Base-by-base conservation (phyloP, 2,888 invertebrate genomes). In the Brachynemurus nebulosus region DNA sequence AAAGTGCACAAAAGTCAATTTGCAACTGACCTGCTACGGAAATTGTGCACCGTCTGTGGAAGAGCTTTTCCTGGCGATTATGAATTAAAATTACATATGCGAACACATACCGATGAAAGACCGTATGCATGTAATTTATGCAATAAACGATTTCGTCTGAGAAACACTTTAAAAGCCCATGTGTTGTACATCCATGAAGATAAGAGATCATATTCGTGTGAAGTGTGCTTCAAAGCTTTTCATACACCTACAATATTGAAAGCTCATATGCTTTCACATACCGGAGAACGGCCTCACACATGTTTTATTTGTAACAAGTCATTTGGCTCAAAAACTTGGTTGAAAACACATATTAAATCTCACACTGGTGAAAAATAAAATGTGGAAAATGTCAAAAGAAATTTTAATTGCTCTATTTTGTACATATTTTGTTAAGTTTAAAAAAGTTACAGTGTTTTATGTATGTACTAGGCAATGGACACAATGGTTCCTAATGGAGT, bases 291-390 rank as follows among this genome's bases (percentile, higher is more conserved):
- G 14, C 34, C 34, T 1, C 34, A 34, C 12, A 17, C 12, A 5
- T 42, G 42, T 25, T 67, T 70, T 11, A 70, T 72, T 54, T 74
- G 74, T 49, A 64, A 68, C 17, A 70, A 71, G 45, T 68, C 69
- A 16, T 74, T 74, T 52, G 69, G 72, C 2, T 73, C 74, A 56
- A 68, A 72, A 34, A 73, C 73, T 50, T 73, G 74, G 54, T 57
- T 74, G 25, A 74, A 73, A 52, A 70, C 72, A 1, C 73, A 74
- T 50, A 65, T 72, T 11, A 59, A 73, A 4, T 60, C 73, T 8
- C 74, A 74, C 47, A 74, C 73, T 1, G 74, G 14, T 2, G n/a
- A 14, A 30, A n/a, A n/a, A n/a, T n/a, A n/a, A n/a, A n/a, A n/a
- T n/a, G n/a, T n/a, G n/a, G n/a, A n/a, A n/a, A n/a, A n/a, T n/a